Conservation (phyloP, 1,140 invertebrate species). For the Samia ricini region DNA sequence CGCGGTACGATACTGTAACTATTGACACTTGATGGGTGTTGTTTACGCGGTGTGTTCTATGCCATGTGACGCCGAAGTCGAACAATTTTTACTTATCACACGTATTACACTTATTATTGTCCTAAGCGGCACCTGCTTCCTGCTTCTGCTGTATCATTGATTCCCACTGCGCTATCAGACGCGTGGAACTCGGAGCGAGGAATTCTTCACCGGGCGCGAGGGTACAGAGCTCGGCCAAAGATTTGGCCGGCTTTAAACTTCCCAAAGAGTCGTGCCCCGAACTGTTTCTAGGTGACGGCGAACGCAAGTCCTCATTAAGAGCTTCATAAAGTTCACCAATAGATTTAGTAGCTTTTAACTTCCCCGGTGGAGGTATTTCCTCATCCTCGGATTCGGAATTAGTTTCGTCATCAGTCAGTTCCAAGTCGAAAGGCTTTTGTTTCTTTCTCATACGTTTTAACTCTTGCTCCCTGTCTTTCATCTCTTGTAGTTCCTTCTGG, state of each 20-base stretch:
- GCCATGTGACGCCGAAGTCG: slow-evolving; percentile 2
- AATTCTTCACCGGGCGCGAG: slow-evolving; percentile 76
- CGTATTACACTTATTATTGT: slow-evolving; percentile 22
- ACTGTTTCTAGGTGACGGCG: slow-evolving; percentile 67
- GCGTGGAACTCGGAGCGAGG: slow-evolving; percentile 78
- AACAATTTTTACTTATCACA: slow-evolving; percentile 18
- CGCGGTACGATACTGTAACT: background rate
- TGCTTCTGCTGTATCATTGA: slow-evolving; percentile 80
- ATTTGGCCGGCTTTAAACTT: slow-evolving; percentile 79
- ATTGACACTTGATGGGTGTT: slow-evolving; percentile 8
- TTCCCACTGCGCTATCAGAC: slow-evolving; percentile 81
- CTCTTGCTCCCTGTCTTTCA: slow-evolving; percentile 86
- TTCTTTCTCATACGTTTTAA: slow-evolving; percentile 81
- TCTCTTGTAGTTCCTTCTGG: slow-evolving; percentile 86
- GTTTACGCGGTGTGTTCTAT: slow-evolving; percentile 12
- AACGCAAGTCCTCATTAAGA: slow-evolving; percentile 62
- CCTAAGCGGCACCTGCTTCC: slow-evolving; percentile 73
- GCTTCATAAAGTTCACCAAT: slow-evolving; percentile 78
- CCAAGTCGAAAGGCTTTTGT: slow-evolving; percentile 72
- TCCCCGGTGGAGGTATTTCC: slow-evolving; percentile 77
- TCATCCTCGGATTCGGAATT: slow-evolving; percentile 78
- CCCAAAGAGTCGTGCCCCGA: slow-evolving; percentile 68
- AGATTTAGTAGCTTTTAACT: slow-evolving; percentile 78
- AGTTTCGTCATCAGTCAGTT: slow-evolving; percentile 71
- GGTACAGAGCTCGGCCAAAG: slow-evolving; percentile 79